Evolutionary conservation across 2,888 invertebrate species (phyloP).

Genomic region (Drosophila niveifrons): DNA sequence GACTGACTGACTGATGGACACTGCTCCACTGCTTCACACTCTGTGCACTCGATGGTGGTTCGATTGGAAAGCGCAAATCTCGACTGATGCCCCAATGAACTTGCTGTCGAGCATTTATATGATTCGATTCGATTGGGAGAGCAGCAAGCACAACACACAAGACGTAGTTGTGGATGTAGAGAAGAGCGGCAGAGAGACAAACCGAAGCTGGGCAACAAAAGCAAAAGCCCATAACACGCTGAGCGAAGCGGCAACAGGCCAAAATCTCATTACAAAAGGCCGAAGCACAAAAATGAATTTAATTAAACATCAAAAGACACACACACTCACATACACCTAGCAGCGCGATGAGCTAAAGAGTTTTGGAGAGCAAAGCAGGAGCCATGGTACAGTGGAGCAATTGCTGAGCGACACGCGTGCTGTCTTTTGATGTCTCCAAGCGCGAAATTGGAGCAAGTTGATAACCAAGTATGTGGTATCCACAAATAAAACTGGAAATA

Average conservation of each 20-base stretch:
- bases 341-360: slow-evolving; percentile 30
- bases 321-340: slow-evolving; percentile 20
- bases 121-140: slow-evolving; percentile 70
- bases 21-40: slow-evolving; percentile 10
- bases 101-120: slow-evolving; percentile 73
- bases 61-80: slow-evolving; percentile 69
- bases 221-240: slow-evolving; percentile 49
- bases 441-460: slow-evolving; percentile 62
- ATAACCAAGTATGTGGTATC: slow-evolving; percentile 20
- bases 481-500: slow-evolving; percentile 39
- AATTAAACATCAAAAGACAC: slow-evolving; percentile 78
- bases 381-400: slow-evolving; percentile 13
- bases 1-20: slow-evolving; percentile 20
- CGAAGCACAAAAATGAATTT: slow-evolving; percentile 74
- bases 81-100: slow-evolving; percentile 72
- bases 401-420: slow-evolving; percentile 21
- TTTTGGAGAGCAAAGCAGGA: slow-evolving; percentile 35
- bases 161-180: too few relatives aligned
- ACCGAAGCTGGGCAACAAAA: slow-evolving; percentile 47
- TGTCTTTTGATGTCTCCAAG: slow-evolving; percentile 64
- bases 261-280: slow-evolving; percentile 81
- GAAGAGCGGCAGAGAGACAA: background rate
- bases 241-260: slow-evolving; percentile 45
- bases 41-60: slow-evolving; percentile 28
- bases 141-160: slow-evolving; percentile 13